phyloP scores from a whole-genome alignment of 2,888 invertebrate species.

The Polyploca ridens region DNA sequence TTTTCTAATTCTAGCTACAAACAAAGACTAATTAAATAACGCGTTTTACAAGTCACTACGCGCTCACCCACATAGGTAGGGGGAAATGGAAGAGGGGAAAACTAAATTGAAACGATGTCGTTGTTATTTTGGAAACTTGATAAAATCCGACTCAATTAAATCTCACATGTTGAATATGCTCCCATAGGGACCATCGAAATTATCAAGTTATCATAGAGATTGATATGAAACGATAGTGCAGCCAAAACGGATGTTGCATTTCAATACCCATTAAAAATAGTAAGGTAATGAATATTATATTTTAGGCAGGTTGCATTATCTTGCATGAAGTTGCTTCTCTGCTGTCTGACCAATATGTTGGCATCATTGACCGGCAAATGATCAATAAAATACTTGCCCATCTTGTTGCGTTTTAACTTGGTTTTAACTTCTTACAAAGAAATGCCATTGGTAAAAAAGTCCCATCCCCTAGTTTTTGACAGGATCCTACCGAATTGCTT shows the following conservation, averaged over 20 bases:
- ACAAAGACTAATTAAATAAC: slow-evolving; percentile 16
- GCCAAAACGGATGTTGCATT: slow-evolving; percentile 1
- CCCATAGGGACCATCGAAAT: not conserved
- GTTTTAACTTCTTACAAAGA: not conserved
- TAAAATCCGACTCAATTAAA: not conserved
- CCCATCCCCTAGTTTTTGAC: too few relatives aligned
- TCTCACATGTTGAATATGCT: not conserved
- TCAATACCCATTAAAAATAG: not conserved
- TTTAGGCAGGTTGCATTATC: slow-evolving; percentile 13
- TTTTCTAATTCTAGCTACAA: slow-evolving; percentile 52
- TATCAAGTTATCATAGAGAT: not conserved
- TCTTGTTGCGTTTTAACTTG: not conserved
- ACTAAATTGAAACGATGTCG: not conserved
- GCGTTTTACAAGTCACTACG: not conserved
- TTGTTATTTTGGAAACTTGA: not conserved
- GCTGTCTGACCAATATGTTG: not conserved
- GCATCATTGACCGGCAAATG: not conserved
- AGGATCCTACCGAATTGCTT: too few relatives aligned
- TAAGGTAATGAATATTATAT: not conserved
- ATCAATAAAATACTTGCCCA: slow-evolving; percentile 17
- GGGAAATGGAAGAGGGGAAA: not conserved
- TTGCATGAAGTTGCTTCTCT: slow-evolving; percentile 11
- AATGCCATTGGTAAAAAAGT: too few relatives aligned
- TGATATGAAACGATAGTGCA: slow-evolving; percentile 13
- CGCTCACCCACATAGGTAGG: not conserved